Base-by-base conservation (phyloP, 2,888 invertebrate species). In the Hemistola chrysoprasaria region DNA sequence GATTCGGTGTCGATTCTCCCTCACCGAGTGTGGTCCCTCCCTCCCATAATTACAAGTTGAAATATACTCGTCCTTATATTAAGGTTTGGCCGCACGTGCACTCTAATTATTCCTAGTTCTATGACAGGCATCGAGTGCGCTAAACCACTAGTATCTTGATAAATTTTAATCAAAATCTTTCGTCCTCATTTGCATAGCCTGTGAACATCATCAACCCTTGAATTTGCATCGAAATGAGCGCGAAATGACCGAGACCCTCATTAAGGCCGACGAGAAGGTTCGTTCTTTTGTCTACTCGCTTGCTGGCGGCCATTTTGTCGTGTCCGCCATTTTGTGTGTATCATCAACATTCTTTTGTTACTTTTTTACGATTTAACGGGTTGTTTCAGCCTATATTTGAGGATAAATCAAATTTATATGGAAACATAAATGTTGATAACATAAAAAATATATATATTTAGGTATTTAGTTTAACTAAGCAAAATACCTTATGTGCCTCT, bases 221-320 rank as follows among this genome's bases (percentile, higher is more conserved):
- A 84, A 85, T 86, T 85, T 84, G 77, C 86, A 85, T 85, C 55
- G 80, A 78, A 84, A 85, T 78, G 82, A 80, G 74, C 77, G 71
- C 64, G 70, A 82, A 86, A 84, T 83, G 78, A 79, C 83, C 81
- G 68, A 63, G 63, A 70, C 80, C 78, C 69, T 77, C 80, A 76
- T 85, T 83, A 81, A 67, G 66, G 63, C 68, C 62, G 64, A 67
- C 64, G 69, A 71, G 68, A 62, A 63, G 73, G 75, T 77, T 72
- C 71, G 78, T 82, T 80, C 80, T 81, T 82, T 82, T 82, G 78
- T 84, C 80, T 78, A 72, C 70, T 66, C 69, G 54, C 64, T 71
- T 71, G 67, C 34, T 42, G 47, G 43, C 68, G 57, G 65, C 76
- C 77, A 78, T 81, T 74, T 77, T 74, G 68, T 71, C 8, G 54